Evolutionary conservation across 1,140 invertebrate genomes (phyloP), one percentile per base, ranked within the genome.

Genomic region (Wasmannia auropunctata): DNA sequence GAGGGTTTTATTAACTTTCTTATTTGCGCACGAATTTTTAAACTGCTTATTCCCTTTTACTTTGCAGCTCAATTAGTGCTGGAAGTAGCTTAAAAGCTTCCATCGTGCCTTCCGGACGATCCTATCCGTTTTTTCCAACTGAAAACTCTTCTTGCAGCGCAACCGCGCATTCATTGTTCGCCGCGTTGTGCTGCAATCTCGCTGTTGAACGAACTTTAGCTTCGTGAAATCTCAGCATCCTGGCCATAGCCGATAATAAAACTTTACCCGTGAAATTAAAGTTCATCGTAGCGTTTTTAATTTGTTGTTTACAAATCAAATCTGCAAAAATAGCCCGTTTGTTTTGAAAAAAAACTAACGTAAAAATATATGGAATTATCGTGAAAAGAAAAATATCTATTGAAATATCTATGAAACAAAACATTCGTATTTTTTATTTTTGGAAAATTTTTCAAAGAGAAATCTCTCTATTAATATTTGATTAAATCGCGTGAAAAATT

Each of bases 141-240:
- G 28, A 63, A 34, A 31, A 67, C n/a, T 67, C 43, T 31, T 79
- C 22, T 40, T 40, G 11, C 31, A 14, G 11, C 19, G 60, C 60
- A 80, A 80, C n/a, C 40, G n/a, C 62, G 62, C n/a, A 54, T 37
- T 43, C 31, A 77, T 77, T 77, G 75, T 77, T 46, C 75, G 56
- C 0, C 16, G 16, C 34, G 16, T 43, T 43, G 37, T 22, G 56
- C 19, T 7, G 75, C 28, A 79, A 58, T 51, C 7, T 7, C n/a
- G 31, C 31, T 25, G 16, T 16, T 31, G 25, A 49, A 58, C 37
- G 37, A 49, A 49, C 28, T 22, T 65, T 19, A 22, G 28, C 58
- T 40, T 37, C 5, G 43, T 54, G 10, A 80, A 65, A 67, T 37
- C 43, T 67, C 62, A 43, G 31, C 31, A 63, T 79, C 60, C 14